Base-by-base conservation (phyloP, 2,888 invertebrate species). In the Agrochola lychnidis region DNA sequence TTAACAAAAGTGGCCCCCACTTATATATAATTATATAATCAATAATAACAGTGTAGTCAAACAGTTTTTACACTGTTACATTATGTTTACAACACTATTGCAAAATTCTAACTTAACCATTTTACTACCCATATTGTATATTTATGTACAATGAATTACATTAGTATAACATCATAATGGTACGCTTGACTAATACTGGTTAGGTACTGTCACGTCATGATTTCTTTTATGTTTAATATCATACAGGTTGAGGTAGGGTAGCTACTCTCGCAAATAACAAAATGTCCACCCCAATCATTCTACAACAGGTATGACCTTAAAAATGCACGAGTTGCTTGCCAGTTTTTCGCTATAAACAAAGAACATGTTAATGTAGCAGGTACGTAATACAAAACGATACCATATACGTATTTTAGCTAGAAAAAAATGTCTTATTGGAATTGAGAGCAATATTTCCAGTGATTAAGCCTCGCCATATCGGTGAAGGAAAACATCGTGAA, bases 261-360 rank as follows among this genome's bases (percentile, higher is more conserved):
- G 9, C 14, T 40, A 72, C 72, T 72, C 53, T 73, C 22, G 45
- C 36, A 57, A 73, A 53, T 53, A 73, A 73, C 19, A 45, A 73
- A 74, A 48, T 25, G 48, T 73, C 57, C 40, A 40, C 25, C 16
- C 12, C 25, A 59, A 48, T 59, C 16, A 1, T 48, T 48, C 25
- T 59, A 6, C 19, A 25, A 73, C 74, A 22, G 14, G 40, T 25
- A 59, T 36, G 16, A 16, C 16, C 45, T 56, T 22, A 36, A 45
- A 16, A 77, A 53, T 16, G 7, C 22, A 53, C 25, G 19, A 75
- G 12, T 66, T 40, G 12, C 14, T 76, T 77, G 53, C 10, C 14
- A 30, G 53, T 12, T 56, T 10, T 56, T 68, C 6, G 16, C 19
- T n/a, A n/a, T 36, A 48, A 2, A 16, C 36, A 67, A 51, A 51